These are phyloP conservation scores for Nansenia antarctica DNA, from an alignment of 2,113 vertebrate genomes.

Conservation along the genomic window DNA sequence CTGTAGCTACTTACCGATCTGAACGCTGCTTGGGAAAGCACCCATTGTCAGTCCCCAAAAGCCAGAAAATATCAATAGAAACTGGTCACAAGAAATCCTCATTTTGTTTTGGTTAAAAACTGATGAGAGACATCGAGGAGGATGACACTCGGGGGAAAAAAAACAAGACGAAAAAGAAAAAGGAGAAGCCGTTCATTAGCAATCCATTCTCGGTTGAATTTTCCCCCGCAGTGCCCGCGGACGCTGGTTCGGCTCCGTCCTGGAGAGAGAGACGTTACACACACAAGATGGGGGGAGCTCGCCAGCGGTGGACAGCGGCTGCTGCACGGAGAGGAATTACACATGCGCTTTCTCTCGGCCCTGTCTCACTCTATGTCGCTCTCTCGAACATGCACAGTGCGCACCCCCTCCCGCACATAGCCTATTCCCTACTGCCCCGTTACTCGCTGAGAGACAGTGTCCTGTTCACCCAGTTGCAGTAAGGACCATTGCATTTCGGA, in stretches of 20 bases:
- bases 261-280: slow-evolving; percentile 78
- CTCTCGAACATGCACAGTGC: not conserved
- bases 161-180: slow-evolving; percentile 17
- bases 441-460: not conserved
- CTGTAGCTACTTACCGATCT: slow-evolving; percentile 85
- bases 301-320: slow-evolving; percentile 77
- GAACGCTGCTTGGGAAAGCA: slow-evolving; percentile 97
- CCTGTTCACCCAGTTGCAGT: not conserved
- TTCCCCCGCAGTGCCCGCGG: slow-evolving; percentile 86
- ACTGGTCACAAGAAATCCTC: slow-evolving; percentile 90
- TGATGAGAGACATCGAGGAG: slow-evolving; percentile 87
- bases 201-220: slow-evolving; percentile 72
- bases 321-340: slow-evolving; percentile 65
- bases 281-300: slow-evolving; percentile 81
- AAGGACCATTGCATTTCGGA: not conserved
- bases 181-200: slow-evolving; percentile 62
- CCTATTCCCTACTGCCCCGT: not conserved
- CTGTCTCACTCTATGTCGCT: slow-evolving; percentile 38
- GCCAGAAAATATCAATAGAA: slow-evolving; percentile 91
- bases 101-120: slow-evolving; percentile 87
- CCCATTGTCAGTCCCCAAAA: slow-evolving; percentile 92
- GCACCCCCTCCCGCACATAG: not conserved
- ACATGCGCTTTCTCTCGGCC: slow-evolving; percentile 74
- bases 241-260: slow-evolving; percentile 79
- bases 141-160: slow-evolving; percentile 52